Evolutionary conservation across 1,140 invertebrate species (phyloP).

Genomic region (Oryzaephilus surinamensis): DNA sequence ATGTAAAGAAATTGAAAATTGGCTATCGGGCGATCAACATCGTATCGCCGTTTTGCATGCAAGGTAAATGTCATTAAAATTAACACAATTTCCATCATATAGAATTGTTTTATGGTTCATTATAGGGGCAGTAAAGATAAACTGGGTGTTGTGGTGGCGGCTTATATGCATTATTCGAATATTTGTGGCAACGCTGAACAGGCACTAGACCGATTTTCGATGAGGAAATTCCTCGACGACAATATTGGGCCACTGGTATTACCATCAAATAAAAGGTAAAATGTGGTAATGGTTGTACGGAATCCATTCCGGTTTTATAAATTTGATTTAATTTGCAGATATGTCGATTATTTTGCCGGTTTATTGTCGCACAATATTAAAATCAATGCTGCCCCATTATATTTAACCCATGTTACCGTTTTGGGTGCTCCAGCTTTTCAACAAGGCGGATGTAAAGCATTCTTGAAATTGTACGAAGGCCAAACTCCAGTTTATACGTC

Average conservation of each 20-base stretch:
- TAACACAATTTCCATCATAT: too few species aligned
- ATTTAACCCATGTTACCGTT: constrained; percentile 77
- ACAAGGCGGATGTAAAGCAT: constrained; percentile 61
- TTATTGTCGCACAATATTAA: constrained; percentile 74
- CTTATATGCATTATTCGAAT: constrained; percentile 89
- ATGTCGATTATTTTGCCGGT: constrained; percentile 83
- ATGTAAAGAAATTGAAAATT: constrained; percentile 87
- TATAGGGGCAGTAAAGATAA: constrained; percentile 61
- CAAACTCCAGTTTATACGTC: constrained; percentile 82
- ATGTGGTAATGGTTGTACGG: neutral
- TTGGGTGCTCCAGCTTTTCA: constrained; percentile 73
- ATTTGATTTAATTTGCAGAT: constrained; percentile 45
- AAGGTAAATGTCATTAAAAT: constrained; percentile 52
- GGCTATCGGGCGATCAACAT: constrained; percentile 70
- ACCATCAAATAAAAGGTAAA: constrained; percentile 82
- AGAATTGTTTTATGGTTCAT: too few species aligned
- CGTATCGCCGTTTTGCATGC: constrained; percentile 78
- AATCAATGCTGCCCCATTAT: constrained; percentile 77
- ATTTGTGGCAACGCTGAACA: constrained; percentile 84
- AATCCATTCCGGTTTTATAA: neutral
- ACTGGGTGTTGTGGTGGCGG: constrained; percentile 76
- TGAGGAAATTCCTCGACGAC: constrained; percentile 83
- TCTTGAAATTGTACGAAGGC: constrained; percentile 75
- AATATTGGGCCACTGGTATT: constrained; percentile 68
- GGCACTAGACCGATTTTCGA: constrained; percentile 81